Base-by-base conservation (phyloP, 2,797 vertebrate genomes). In the Helarctos malayanus region DNA sequence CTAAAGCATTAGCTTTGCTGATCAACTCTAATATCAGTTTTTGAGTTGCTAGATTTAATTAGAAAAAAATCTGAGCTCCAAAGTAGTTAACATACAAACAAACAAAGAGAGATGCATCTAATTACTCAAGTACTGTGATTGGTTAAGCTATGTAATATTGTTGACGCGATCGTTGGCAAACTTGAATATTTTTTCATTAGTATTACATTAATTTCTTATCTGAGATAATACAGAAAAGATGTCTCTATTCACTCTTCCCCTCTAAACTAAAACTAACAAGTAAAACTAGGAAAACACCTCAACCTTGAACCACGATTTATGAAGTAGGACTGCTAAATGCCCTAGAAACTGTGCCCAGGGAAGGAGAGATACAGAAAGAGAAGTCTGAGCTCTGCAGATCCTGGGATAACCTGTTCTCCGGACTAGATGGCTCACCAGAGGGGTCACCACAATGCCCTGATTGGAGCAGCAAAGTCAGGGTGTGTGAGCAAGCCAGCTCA, bases 41-140 rank as follows among this genome's bases (percentile, higher is more conserved):
- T 79, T 85, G 29, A 52, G 27, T 92, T 82, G 3, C 15, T 85
- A 71, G 27, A 83, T 79, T 87, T 94, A 81, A 96, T 69, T 83
- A 93, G 18, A 82, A 61, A 83, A 78, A 54, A 73, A 65, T 59
- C 15, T 41, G 68, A 89, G 19, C 7, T 91, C 57, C 82, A 85
- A 85, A 91, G 19, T 59, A 29, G 11, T 79, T 18, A 41, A 54
- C 45, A 73, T 4, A 45, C 11, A 69, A 8, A 54, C 7, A 23
- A 56, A 6, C 11, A 65, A 15, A 45, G 45, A 32, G n/a, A 91
- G 16, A 29, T 75, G 7, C 4, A 47, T 84, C 65, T 92, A 54
- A 19, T 88, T 91, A 88, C 35, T 75, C 65, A 90, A 84, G 29
- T 75, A 80, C 38, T 81, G 2, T 35, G n/a, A 65, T 63, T 38